Evolutionary conservation across 2,888 invertebrate species (phyloP).

Genomic region (Cybosia mesomella): DNA sequence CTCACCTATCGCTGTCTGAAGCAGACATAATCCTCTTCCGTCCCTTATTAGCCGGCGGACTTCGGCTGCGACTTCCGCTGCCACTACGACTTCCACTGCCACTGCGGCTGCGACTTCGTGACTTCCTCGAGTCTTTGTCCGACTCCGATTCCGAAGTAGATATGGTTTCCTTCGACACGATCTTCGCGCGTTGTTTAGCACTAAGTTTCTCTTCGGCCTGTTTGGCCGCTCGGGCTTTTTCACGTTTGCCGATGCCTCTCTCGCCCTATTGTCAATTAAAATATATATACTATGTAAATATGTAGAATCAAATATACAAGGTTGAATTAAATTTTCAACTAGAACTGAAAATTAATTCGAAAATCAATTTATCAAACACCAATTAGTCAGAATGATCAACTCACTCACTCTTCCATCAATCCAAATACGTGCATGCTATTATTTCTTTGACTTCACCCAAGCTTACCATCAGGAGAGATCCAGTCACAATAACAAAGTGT

Average conservation of each 20-base stretch:
- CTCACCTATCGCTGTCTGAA: conserved; percentile 86
- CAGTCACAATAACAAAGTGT: too few species aligned
- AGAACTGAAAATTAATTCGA: too few species aligned
- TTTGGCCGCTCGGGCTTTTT: conserved; percentile 70
- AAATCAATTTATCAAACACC: neutral
- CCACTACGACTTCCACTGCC: conserved; percentile 77
- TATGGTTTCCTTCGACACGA: conserved; percentile 97
- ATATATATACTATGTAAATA: neutral
- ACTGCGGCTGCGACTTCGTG: conserved; percentile 65
- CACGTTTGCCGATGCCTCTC: conserved; percentile 78
- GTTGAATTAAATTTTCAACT: too few species aligned
- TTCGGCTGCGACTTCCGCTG: conserved; percentile 60
- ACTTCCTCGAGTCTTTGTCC: conserved; percentile 76
- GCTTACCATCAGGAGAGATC: too few species aligned
- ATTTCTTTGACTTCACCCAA: too few species aligned
- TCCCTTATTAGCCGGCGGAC: conserved; percentile 79
- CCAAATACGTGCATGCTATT: too few species aligned
- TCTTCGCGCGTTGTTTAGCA: conserved; percentile 94
- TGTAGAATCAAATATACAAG: too few species aligned
- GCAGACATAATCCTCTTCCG: conserved; percentile 89
- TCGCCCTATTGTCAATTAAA: conserved; percentile 60
- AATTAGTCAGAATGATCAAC: too few species aligned
- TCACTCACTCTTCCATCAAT: too few species aligned
- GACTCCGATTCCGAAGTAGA: conserved; percentile 95
- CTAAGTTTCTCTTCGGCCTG: conserved; percentile 90